phyloP scores from a whole-genome alignment of 2,113 vertebrate species.

The Vombatus ursinus region DNA sequence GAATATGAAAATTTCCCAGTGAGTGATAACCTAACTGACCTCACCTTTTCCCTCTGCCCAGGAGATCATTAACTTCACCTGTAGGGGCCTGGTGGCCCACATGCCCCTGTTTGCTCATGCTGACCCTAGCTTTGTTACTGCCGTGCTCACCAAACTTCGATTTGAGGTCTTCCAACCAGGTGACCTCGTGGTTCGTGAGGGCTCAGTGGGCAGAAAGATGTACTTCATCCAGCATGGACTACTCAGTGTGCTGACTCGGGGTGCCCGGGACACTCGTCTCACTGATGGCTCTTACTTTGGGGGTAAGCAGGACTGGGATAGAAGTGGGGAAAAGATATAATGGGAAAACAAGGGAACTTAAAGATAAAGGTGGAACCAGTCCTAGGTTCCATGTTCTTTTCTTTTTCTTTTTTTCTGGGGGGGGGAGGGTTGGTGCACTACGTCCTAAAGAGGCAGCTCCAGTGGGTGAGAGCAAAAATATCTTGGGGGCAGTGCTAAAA shows the following conservation, averaged over 20 bases:
- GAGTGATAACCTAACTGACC: slow-evolving; percentile 29
- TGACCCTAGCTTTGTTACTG: slow-evolving; percentile 97
- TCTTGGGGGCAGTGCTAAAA: not conserved
- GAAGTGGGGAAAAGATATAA: not conserved
- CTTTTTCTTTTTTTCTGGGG: not conserved
- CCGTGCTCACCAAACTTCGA: slow-evolving; percentile 95
- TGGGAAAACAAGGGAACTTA: not conserved
- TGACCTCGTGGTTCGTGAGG: slow-evolving; percentile 97
- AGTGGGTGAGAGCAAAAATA: not conserved
- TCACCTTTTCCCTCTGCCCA: slow-evolving; percentile 67
- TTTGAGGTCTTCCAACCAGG: slow-evolving; percentile 97
- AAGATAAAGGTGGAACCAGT: not conserved
- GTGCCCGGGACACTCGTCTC: slow-evolving; percentile 96
- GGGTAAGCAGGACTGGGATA: slow-evolving; percentile 84
- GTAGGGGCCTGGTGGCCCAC: slow-evolving; percentile 95
- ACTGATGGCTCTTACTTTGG: slow-evolving; percentile 98
- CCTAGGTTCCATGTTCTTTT: accelerated
- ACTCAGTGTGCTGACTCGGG: slow-evolving; percentile 94
- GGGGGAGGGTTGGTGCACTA: not conserved
- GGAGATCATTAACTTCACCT: slow-evolving; percentile 99
- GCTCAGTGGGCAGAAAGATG: slow-evolving; percentile 97
- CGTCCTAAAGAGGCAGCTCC: slow-evolving; percentile 10
- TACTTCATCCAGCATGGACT: slow-evolving; percentile 98
- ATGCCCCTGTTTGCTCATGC: slow-evolving; percentile 97
- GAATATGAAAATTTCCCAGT: not conserved